These are phyloP conservation scores for Drosophila littoralis DNA, from an alignment of 1,140 invertebrate species.

Conservation along the genomic window DNA sequence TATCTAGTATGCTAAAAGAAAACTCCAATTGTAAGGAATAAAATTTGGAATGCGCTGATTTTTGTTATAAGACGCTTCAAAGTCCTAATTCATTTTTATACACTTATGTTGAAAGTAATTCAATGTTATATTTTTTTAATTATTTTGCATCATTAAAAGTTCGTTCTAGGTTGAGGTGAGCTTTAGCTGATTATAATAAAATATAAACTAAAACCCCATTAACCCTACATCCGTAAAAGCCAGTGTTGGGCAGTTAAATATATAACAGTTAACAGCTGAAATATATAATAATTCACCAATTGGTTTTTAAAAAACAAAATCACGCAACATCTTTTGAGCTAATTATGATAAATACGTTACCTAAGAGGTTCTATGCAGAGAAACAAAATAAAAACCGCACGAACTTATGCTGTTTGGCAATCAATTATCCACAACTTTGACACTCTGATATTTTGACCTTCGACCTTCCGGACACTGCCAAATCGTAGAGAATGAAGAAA, in stretches of 20 bases:
- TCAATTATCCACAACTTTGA: constrained; percentile 4
- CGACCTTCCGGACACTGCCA: constrained; percentile 4
- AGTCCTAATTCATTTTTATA: neutral
- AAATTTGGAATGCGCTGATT: neutral
- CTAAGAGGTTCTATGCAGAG: neutral
- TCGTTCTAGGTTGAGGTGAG: constrained; percentile 12
- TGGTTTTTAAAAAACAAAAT: neutral
- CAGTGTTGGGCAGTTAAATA: neutral
- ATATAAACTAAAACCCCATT: neutral
- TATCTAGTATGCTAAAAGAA: too few relatives aligned
- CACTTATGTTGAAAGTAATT: too few relatives aligned
- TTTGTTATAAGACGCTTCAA: neutral
- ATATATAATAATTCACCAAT: too few relatives aligned
- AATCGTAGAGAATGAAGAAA: neutral
- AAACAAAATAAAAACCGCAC: neutral
- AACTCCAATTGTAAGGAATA: neutral
- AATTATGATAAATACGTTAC: neutral
- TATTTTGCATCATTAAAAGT: constrained; percentile 5
- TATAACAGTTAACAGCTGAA: neutral
- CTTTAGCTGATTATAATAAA: neutral
- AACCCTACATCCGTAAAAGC: neutral
- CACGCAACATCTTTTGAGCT: neutral
- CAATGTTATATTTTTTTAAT: too few relatives aligned
- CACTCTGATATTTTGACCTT: neutral
- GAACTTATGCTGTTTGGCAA: neutral